Percentiles rank a stretch among this genome's conserved stretches.
phyloP scores from a whole-genome alignment of 2,888 invertebrate genomes.

The Sinelater perroti region DNA sequence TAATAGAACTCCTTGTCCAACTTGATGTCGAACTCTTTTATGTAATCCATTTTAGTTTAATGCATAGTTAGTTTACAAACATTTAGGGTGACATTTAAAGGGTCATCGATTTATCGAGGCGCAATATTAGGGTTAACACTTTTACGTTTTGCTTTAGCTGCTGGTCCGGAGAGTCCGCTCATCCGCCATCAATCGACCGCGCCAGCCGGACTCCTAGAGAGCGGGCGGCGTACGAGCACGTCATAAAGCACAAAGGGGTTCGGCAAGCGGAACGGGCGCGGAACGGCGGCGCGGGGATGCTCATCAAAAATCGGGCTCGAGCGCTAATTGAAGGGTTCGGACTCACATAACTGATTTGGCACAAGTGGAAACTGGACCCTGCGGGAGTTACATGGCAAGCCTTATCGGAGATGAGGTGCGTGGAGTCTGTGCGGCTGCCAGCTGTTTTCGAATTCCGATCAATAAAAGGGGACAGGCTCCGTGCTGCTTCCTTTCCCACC shows the following conservation, averaged over 20 bases:
- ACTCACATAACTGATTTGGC: conserved; percentile 22
- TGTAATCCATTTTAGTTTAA: conserved; percentile 72
- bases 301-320: conserved; percentile 13
- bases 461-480: conserved; percentile 44
- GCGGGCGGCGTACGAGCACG: too few species aligned
- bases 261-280: neutral
- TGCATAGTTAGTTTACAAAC: too few species aligned
- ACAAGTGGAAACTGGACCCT: conserved; percentile 15
- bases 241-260: conserved; percentile 10
- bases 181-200: too few species aligned
- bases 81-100: too few species aligned
- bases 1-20: conserved; percentile 79
- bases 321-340: conserved; percentile 8
- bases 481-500: conserved; percentile 9
- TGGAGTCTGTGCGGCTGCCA: conserved; percentile 35
- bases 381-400: conserved; percentile 30
- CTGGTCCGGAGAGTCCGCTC: too few species aligned
- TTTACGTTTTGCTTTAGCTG: too few species aligned
- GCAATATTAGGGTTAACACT: too few species aligned
- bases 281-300: neutral
- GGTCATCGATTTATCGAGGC: too few species aligned
- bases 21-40: conserved; percentile 78
- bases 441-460: conserved; percentile 43
- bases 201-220: too few species aligned
- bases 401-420: conserved; percentile 16